Evolutionary conservation across 2,113 vertebrate genomes (phyloP), one percentile per base, ranked within the genome.

Genomic region (Mellivora capensis): DNA sequence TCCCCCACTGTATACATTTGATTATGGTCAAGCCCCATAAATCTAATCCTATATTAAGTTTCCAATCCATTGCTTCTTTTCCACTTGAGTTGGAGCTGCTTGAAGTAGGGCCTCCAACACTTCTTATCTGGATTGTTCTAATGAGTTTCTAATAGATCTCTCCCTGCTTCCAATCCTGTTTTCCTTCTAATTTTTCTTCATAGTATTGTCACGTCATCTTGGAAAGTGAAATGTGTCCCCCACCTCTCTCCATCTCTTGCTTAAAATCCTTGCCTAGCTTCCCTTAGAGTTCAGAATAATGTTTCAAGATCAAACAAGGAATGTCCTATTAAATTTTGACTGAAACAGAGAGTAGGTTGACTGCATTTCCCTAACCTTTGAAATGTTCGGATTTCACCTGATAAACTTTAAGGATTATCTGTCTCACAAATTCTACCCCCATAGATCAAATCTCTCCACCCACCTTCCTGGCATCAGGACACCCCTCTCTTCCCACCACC

Each of bases 31-130:
- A 47, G 29, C 49, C 6, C 12, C 86, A 9, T 21, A 23, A 57
- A 31, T 71, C 18, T 71, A 92, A 37, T 74, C 76, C 31, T 85
- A 0, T 44, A 13, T 42, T 52, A 34, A 67, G 12, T 72, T 44
- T 54, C 29, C 49, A 59, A 29, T 61, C 4, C 21, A 2, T 81
- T n/a, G 57, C 42, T 74, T 81, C 76, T 76, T 91, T 89, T 64
- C 80, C 11, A 20, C 23, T 34, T 27, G 17, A 3, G 17, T 7
- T n/a, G 2, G 0, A 52, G 9, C 29, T 69, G 7, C 44, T 47
- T 86, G 62, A 34, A 15, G 72, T 25, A 25, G 49, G 57, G 10
- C 9, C 34, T 34, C 14, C 14, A 12, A 34, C 4, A 12, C 14
- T 27, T 62, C 39, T 27, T 31, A 34, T 34, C 57, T 87, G 52